Base-by-base conservation (phyloP, 2,113 vertebrate species). In the Euleptes europaea region DNA sequence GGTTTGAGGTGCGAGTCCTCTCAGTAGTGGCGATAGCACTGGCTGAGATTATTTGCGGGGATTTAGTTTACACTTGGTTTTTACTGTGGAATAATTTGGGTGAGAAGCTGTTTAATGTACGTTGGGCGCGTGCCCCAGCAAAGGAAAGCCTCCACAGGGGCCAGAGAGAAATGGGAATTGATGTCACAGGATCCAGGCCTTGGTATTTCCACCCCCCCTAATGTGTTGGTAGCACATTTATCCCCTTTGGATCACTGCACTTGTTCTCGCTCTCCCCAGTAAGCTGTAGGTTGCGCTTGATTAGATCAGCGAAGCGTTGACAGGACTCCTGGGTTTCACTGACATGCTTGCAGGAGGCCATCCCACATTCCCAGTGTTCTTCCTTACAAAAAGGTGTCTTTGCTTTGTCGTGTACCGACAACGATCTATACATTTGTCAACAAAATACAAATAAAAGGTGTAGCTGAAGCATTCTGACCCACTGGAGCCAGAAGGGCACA, bases 31-130 rank as follows among this genome's bases (percentile, higher is more conserved):
- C 28, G 47, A 47, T 72, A 44, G 42, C 84, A 63, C 85, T 78
- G 71, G 28, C 49, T 84, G 77, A 86, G 35, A 42, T 83, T n/a
- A 88, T 86, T 40, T 54, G 72, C 89, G 1, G 31, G 82, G 83
- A 21, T 40, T 67, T 21, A 69, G 73, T 85, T 79, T 28, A 38
- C 40, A 75, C 31, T 63, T 78, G 78, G 44, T 80, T 85, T 90
- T 88, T 78, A 71, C 88, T 87, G 81, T 92, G 77, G 84, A 88
- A 77, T 91, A 82, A 88, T 78, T 71, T 85, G 86, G 23, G 85
- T 88, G 84, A 90, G 82, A 93, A 80, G 76, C 66, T 85, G 85
- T 88, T 76, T 73, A 80, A 71, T 74, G 17, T n/a, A 1, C 14
- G 19, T 80, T 80, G 92, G 79, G n/a, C n/a, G n/a, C n/a, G n/a